Evolutionary conservation across 2,888 invertebrate genomes (phyloP), one percentile per base, ranked within the genome.

Genomic region (Synergus laeviventris): DNA sequence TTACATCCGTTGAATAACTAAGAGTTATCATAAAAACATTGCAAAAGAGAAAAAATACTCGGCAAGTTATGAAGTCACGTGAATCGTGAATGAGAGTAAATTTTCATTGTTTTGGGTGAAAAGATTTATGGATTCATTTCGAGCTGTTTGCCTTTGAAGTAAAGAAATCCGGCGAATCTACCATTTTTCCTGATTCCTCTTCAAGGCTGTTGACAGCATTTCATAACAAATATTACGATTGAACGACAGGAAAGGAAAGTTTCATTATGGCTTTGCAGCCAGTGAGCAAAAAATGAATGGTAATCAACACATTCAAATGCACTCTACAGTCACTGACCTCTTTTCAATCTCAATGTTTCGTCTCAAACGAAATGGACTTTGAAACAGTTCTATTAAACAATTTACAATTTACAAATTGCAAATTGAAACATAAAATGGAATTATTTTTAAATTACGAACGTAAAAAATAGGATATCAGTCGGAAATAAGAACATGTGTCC

Each of bases 201-300:
- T 38, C 62, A 70, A 70, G 70, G 70, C 70, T 70, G 49, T 70
- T 70, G 70, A 70, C 49, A 49, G 36, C 31, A 70, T 70, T 70
- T 70, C 70, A 70, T 70, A 70, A 70, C 31, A 70, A 11, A 56
- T 49, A 70, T 49, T 70, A 70, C 70, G 24, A 70, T 49, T 70
- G 49, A 31, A 31, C 70, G 70, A 70, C 70, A 70, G 49, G 31
- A 70, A 70, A 70, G 70, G 49, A 70, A 70, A 70, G 70, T 70
- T 70, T 70, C 70, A 70, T 70, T 70, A 70, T 70, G 49, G 49
- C 31, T 70, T 70, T 49, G n/a, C 70, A 70, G 24, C 49, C n/a
- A 49, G 70, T 36, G 31, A 70, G 24, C 49, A 70, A 70, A 49
- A 70, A 70, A 70, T 70, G 31, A 70, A 70, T 70, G 31, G 31